phyloP scores from a whole-genome alignment of 2,888 invertebrate genomes.

The Andrena flavipes region DNA sequence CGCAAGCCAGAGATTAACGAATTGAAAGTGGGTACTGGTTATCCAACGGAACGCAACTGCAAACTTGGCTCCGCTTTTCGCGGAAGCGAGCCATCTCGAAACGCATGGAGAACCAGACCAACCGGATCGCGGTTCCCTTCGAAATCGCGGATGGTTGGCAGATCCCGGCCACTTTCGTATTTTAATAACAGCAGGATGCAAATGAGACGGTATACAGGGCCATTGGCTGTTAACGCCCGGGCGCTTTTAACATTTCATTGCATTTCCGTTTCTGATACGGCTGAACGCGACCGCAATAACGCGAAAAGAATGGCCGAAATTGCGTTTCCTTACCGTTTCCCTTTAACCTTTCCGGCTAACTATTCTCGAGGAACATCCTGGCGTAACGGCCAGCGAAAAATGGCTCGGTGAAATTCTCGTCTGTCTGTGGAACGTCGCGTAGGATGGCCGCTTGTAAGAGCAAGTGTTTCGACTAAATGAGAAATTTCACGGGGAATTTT shows the following conservation, averaged over 20 bases:
- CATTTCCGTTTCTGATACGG: conserved; percentile 29
- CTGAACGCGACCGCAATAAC: conserved; percentile 55
- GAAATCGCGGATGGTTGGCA: conserved; percentile 19
- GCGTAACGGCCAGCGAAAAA: conserved; percentile 52
- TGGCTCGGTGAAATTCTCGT: conserved; percentile 34
- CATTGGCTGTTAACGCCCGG: conserved; percentile 39
- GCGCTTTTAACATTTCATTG: conserved; percentile 54
- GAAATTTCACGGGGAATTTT: conserved; percentile 80
- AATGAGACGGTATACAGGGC: conserved; percentile 39
- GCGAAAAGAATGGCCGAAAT: conserved; percentile 56
- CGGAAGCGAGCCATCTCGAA: conserved; percentile 12
- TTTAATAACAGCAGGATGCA: conserved; percentile 41
- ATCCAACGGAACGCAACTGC: not conserved
- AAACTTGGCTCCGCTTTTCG: not conserved
- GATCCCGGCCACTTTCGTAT: conserved; percentile 21
- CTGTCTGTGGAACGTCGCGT: conserved; percentile 43
- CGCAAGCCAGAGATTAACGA: too few relatives aligned
- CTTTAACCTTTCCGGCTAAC: conserved; percentile 40
- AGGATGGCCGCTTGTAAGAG: conserved; percentile 30
- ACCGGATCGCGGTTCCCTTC: conserved; percentile 6
- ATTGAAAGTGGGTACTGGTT: too few relatives aligned
- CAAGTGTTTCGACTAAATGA: conserved; percentile 68
- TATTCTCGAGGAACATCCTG: conserved; percentile 38
- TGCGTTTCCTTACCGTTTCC: conserved; percentile 64
- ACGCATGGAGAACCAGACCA: conserved; percentile 7